Evolutionary conservation across 2,888 invertebrate genomes (phyloP).

Genomic region (Arenicola marina): DNA sequence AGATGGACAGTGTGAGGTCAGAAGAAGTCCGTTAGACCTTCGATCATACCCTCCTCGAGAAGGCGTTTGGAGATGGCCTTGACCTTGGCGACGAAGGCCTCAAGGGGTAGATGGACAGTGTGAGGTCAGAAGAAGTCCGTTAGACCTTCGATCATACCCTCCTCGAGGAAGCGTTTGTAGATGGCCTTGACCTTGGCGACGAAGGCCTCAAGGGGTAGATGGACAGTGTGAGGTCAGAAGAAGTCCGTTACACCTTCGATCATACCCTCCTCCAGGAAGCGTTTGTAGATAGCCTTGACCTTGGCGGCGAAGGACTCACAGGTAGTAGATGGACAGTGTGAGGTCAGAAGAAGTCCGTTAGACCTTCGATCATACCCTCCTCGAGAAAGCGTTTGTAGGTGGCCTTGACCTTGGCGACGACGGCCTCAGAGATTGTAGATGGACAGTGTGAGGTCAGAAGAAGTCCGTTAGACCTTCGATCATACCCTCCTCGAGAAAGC

Average conservation of each 20-base stretch:
- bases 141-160: constrained; percentile 58
- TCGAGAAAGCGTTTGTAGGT: constrained; percentile 88
- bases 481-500: constrained; percentile 75
- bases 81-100: constrained; percentile 95
- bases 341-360: constrained; percentile 1
- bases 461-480: constrained; percentile 36
- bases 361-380: constrained; percentile 62
- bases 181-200: constrained; percentile 94
- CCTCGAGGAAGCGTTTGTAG: constrained; percentile 85
- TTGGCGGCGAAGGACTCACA: constrained; percentile 97
- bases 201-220: constrained; percentile 95
- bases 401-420: constrained; percentile 94
- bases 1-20: not conserved
- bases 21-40: constrained; percentile 21
- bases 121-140: not conserved
- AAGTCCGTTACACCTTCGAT: constrained; percentile 36
- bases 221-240: not conserved
- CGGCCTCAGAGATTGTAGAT: too few relatives aligned
- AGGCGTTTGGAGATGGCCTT: constrained; percentile 93
- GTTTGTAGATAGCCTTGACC: constrained; percentile 93
- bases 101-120: too few relatives aligned
- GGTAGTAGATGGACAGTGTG: too few relatives aligned
- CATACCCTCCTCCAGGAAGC: constrained; percentile 75
- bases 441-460: not conserved
- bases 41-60: constrained; percentile 69